Conservation (phyloP, 2,797 vertebrate genomes). For the Cacajao melanocephalus region DNA sequence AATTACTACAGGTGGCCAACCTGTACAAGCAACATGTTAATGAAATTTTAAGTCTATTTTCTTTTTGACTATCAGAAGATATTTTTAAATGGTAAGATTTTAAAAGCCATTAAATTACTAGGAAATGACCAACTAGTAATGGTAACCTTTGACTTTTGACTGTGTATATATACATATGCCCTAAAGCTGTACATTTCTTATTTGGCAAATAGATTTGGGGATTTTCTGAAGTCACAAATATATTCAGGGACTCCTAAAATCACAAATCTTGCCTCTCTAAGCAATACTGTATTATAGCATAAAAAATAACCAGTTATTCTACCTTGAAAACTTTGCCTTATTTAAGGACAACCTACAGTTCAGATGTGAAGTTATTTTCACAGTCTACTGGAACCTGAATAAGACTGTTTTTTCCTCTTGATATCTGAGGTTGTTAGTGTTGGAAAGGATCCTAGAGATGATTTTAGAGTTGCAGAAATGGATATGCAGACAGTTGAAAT, state of each 20-base stretch:
- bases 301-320: neutral
- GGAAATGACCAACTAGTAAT: neutral
- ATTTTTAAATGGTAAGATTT: conserved; percentile 21
- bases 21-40: neutral
- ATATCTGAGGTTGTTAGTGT: neutral
- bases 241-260: neutral
- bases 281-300: neutral
- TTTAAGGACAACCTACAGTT: neutral
- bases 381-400: neutral
- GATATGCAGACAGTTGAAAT: neutral
- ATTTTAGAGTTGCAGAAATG: neutral
- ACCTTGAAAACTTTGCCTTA: neutral
- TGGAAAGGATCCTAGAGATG: neutral
- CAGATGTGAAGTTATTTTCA: neutral
- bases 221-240: neutral
- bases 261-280: neutral
- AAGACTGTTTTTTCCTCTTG: neutral
- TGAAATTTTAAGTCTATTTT: conserved; percentile 16
- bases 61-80: neutral
- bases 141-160: neutral
- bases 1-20: conserved; percentile 48
- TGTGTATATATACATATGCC: neutral
- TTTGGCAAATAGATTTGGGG: neutral
- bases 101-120: neutral
- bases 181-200: neutral